Percentiles rank a stretch among this genome's conserved stretches.
These are phyloP conservation scores for Caenorhabditis sp. DNA, from an alignment of 2,888 invertebrate genomes.

Conservation along the genomic window DNA sequence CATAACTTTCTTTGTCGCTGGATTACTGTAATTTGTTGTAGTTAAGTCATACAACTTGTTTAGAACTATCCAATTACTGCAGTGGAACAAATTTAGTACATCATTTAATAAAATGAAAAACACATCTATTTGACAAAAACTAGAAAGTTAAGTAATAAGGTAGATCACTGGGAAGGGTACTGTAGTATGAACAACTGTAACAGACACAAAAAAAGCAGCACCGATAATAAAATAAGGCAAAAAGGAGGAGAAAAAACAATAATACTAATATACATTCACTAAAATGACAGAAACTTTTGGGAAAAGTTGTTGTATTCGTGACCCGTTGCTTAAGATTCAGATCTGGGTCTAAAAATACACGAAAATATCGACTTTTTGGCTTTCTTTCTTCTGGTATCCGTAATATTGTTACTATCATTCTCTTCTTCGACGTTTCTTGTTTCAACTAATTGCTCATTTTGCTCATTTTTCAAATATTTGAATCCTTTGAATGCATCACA, in stretches of 20 bases:
- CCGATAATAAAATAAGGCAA: not conserved
- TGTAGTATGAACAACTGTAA: too few relatives aligned
- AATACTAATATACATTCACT: not conserved
- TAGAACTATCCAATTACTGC: too few relatives aligned
- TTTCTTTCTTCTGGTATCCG: not conserved
- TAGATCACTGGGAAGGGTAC: not conserved
- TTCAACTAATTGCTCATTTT: not conserved
- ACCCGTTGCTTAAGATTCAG: not conserved
- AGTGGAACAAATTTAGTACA: too few relatives aligned
- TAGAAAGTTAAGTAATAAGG: not conserved
- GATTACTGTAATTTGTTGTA: too few relatives aligned
- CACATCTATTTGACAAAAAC: too few relatives aligned
- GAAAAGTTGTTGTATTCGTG: slow-evolving; percentile 6
- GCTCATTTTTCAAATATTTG: slow-evolving; percentile 10
- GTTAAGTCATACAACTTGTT: too few relatives aligned
- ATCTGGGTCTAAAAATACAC: not conserved
- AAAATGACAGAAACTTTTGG: not conserved
- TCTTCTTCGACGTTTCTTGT: not conserved
- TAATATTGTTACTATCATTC: not conserved
- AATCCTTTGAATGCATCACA: slow-evolving; percentile 17
- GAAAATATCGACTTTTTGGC: slow-evolving; percentile 6
- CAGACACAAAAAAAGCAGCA: not conserved
- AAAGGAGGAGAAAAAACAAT: not conserved
- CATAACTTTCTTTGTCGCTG: too few relatives aligned
- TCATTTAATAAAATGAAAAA: not conserved